phyloP scores from a whole-genome alignment of 2,113 vertebrate genomes.

The Entomyzon cyanotis region DNA sequence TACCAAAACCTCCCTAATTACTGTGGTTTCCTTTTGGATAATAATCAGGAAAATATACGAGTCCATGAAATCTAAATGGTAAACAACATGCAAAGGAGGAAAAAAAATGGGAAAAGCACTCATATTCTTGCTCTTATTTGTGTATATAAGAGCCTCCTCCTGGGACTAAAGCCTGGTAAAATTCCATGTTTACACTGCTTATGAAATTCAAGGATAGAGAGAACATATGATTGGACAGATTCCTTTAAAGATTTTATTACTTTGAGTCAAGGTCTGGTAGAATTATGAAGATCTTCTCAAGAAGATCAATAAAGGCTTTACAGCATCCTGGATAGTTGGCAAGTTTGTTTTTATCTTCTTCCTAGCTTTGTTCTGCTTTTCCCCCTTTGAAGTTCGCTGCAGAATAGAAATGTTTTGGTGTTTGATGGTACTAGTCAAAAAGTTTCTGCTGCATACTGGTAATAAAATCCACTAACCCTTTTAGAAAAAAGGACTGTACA shows the following conservation, averaged over 20 bases:
- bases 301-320: slow-evolving; percentile 61
- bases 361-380: neutral
- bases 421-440: neutral
- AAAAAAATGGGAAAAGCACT: neutral
- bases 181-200: slow-evolving; percentile 47
- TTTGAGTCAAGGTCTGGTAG: slow-evolving; percentile 31
- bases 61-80: neutral
- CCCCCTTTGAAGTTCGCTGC: slow-evolving; percentile 6
- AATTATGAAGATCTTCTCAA: slow-evolving; percentile 44
- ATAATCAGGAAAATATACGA: neutral
- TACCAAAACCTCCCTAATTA: slow-evolving; percentile 13
- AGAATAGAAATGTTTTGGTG: slow-evolving; percentile 8
- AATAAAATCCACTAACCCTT: neutral
- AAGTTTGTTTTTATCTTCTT: slow-evolving; percentile 42
- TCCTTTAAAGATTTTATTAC: slow-evolving; percentile 59
- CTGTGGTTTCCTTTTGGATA: slow-evolving; percentile 28
- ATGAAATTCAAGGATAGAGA: slow-evolving; percentile 41
- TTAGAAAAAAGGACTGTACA: neutral
- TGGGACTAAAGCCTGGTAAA: slow-evolving; percentile 33
- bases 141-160: neutral
- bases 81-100: neutral
- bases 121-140: slow-evolving; percentile 2
- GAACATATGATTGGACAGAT: slow-evolving; percentile 1
- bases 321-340: slow-evolving; percentile 3
- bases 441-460: neutral